Evolutionary conservation across 2,888 invertebrate genomes (phyloP).

Genomic region (Reticulitermes lucifugus): DNA sequence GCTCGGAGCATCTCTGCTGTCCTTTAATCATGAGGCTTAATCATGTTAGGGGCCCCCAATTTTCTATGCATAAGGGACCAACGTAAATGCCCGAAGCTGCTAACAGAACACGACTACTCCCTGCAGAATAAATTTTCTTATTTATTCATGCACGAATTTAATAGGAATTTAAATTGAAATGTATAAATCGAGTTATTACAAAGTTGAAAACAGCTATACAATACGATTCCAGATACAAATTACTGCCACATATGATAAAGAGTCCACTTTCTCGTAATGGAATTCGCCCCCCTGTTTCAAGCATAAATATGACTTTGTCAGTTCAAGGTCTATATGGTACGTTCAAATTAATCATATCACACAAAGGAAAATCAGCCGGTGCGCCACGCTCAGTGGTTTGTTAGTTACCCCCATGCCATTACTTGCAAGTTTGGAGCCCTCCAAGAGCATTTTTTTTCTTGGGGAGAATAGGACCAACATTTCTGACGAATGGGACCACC

Average conservation of each 20-base stretch:
- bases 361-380: too few species aligned
- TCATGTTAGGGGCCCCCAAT: not conserved
- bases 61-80: not conserved
- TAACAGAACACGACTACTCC: not conserved
- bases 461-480: too few species aligned
- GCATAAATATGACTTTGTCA: not conserved
- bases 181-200: not conserved
- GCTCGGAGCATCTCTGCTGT: not conserved
- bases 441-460: too few species aligned
- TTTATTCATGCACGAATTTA: conserved; percentile 1
- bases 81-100: not conserved
- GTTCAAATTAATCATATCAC: too few species aligned
- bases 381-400: too few species aligned
- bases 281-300: not conserved
- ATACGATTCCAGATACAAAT: not conserved
- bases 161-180: conserved; percentile 6
- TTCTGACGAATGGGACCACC: too few species aligned
- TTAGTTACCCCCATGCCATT: too few species aligned
- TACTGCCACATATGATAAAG: not conserved
- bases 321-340: too few species aligned
- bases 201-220: not conserved
- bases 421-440: too few species aligned
- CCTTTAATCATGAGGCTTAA: not conserved
- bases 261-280: not conserved
- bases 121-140: not conserved